Evolutionary conservation across 2,888 invertebrate species (phyloP).

Genomic region (Campoplex capitator): DNA sequence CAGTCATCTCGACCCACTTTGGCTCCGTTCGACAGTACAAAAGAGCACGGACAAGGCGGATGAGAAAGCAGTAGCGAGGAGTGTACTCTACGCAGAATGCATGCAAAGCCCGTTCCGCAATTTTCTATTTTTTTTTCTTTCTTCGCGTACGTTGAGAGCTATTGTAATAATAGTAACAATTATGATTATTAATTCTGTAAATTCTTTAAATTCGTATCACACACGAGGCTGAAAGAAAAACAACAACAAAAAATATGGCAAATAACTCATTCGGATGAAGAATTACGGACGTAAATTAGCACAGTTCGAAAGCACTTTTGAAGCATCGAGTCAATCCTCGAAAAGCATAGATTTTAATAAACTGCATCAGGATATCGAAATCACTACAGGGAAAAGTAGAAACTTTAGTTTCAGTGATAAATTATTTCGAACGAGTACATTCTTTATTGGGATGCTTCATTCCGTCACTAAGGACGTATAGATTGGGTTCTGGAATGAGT

Average conservation of each 20-base stretch:
- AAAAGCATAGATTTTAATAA: neutral
- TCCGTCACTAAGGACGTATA: constrained; percentile 2
- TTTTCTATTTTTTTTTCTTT: neutral
- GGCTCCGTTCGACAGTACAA: constrained; percentile 62
- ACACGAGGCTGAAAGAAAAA: neutral
- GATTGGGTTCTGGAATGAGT: constrained; percentile 7
- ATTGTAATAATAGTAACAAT: neutral
- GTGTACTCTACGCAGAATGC: constrained; percentile 3
- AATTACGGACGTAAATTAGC: neutral
- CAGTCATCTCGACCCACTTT: constrained; percentile 67
- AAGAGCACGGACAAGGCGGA: constrained; percentile 40
- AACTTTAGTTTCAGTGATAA: neutral
- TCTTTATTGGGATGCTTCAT: constrained; percentile 1
- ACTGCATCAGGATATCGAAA: neutral
- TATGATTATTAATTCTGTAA: neutral
- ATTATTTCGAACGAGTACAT: constrained; percentile 5
- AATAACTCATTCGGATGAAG: neutral
- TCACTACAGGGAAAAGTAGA: neutral
- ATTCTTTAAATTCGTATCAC: neutral
- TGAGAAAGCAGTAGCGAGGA: constrained; percentile 13
- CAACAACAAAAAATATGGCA: neutral
- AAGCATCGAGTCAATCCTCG: neutral
- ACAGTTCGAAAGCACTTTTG: neutral
- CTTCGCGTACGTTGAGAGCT: neutral
- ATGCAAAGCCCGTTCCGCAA: neutral